Evolutionary conservation across 1,140 invertebrate genomes (phyloP).

Genomic region (Trinorchestia longiramus): DNA sequence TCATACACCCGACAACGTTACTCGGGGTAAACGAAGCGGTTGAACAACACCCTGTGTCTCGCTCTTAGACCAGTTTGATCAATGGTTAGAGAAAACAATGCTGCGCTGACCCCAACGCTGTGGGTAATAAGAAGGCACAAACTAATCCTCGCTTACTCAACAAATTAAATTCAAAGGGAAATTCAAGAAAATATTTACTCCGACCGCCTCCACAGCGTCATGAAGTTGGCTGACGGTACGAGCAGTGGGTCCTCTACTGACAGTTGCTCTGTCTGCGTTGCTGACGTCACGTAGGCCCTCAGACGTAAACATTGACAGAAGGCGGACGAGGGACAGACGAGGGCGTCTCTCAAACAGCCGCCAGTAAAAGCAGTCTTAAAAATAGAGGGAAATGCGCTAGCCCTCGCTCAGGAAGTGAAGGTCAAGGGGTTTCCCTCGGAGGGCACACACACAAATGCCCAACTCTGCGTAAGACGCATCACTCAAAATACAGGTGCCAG

Average conservation of each 20-base stretch:
- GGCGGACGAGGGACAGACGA: background rate
- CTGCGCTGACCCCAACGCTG: too few relatives aligned
- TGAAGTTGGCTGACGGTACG: background rate
- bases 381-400: background rate
- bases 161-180: too few relatives aligned
- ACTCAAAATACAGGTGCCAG: too few relatives aligned
- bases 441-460: too few relatives aligned
- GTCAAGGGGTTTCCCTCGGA: background rate
- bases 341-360: background rate
- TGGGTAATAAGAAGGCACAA: too few relatives aligned
- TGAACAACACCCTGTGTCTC: too few relatives aligned
- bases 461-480: too few relatives aligned
- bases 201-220: background rate
- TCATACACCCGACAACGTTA: too few relatives aligned
- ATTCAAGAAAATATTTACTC: background rate
- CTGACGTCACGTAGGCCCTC: background rate
- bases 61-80: too few relatives aligned
- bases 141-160: too few relatives aligned
- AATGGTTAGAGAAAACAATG: too few relatives aligned
- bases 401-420: background rate
- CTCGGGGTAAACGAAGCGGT: background rate
- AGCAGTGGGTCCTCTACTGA: background rate
- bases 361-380: background rate
- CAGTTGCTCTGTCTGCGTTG: background rate
- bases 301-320: conserved; percentile 1